These are phyloP conservation scores for Moxostoma hubbsi DNA, from an alignment of 2,797 vertebrate species.

Conservation along the genomic window DNA sequence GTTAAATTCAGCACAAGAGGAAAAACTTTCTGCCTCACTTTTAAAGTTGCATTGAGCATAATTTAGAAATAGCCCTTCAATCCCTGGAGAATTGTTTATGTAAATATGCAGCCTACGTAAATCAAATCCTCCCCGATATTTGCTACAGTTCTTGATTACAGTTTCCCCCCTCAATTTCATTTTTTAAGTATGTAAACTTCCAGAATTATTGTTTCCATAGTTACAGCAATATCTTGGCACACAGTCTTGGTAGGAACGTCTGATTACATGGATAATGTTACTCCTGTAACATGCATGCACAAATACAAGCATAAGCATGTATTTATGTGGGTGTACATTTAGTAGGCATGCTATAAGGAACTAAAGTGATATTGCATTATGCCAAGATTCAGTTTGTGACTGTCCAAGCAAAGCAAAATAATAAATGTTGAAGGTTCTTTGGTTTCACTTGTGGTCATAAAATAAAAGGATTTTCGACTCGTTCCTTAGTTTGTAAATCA, in stretches of 20 bases:
- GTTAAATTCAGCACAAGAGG: not conserved
- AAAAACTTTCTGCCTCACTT: not conserved
- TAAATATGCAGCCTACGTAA: not conserved
- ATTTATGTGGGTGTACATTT: not conserved
- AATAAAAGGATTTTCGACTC: too few species aligned
- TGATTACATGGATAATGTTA: not conserved
- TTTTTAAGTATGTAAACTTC: not conserved
- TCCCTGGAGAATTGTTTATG: conserved; percentile 1
- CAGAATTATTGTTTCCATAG: not conserved
- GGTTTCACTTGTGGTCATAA: too few species aligned
- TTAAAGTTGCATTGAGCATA: not conserved
- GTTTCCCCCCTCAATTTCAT: not conserved
- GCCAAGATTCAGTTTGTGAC: not conserved
- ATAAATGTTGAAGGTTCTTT: not conserved
- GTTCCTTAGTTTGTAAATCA: not conserved
- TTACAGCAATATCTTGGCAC: conserved; percentile 1
- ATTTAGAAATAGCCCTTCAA: not conserved
- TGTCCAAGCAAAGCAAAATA: conserved; percentile 1
- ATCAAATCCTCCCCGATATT: conserved; percentile 14
- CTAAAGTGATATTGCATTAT: not conserved
- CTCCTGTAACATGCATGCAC: not conserved
- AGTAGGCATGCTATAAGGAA: not conserved
- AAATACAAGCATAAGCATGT: not conserved
- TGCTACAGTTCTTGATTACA: not conserved
- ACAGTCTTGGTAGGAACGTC: too few species aligned